Evolutionary conservation across 1,140 invertebrate genomes (phyloP), one percentile per base, ranked within the genome.

Genomic region (Macrotrachela quadricornifera): DNA sequence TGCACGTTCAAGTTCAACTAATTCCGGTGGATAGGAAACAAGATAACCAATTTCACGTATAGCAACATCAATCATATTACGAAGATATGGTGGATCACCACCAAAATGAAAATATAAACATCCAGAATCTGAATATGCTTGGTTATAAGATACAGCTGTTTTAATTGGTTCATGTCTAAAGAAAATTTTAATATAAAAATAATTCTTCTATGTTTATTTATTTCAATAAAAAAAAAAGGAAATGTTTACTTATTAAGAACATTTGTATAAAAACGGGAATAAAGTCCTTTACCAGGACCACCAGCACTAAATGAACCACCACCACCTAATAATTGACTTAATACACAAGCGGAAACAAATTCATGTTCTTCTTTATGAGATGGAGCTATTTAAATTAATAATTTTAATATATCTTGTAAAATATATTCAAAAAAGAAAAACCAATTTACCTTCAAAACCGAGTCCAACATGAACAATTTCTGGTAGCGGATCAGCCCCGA

Each of bases 241-340:
- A 54, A 50, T 50, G 44, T 56, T 65, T 30, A 87, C 82, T 82
- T 81, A 68, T 99, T 96, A 1, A 97, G 72, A 18, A 97, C 90
- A 70, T 96, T 92, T 12, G 85, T 85, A 64, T 97, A 97, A 0
- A 97, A 76, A 30, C 92, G 71, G 0, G 90, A 92, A 69, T 94
- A 99, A 92, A 99, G 97, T 61, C 94, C 94, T 72, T 99, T 99
- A 15, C 94, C 94, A 15, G 94, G 94, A 1, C 94, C 94, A 21
- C 94, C 94, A 14, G 94, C 91, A 46, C 87, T 95, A 69, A 99
- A 99, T 1, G 88, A 94, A 0, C 91, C 91, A 18, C 94, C 94
- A 37, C 94, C 94, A 30, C 94, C 94, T 84, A 99, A 90, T 78
- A 99, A 81, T 76, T 92, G 90, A 69, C 95, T 95, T 0, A 99